Evolutionary conservation across 2,888 invertebrate genomes (phyloP), one percentile per base, ranked within the genome.

Genomic region (Limnephilus rhombicus): DNA sequence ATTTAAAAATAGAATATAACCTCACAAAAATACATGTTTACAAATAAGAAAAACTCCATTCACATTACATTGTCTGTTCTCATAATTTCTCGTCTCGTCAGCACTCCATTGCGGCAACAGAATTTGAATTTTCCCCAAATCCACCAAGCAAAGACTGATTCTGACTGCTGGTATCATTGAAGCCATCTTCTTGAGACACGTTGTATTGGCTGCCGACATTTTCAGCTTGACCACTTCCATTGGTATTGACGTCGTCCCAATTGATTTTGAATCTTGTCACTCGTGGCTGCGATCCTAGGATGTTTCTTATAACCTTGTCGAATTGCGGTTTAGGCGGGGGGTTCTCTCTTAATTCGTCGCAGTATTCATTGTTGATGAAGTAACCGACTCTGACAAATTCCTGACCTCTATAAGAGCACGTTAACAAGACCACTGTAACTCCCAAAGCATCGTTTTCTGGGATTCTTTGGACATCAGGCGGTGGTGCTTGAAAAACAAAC

Each of bases 371-470:
- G 95, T 99, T 99, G 92, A 99, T 99, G 95, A 99, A 99, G 95
- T 99, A 99, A 3, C 99, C 99, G 3, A 99, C 99, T 93, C 99
- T 97, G 3, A 99, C 99, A 95, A 99, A 99, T 95, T 99, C 99
- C 95, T 98, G 99, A 13, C 97, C 97, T 94, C 98, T 96, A 95
- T 99, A 99, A 0, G 98, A 98, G 95, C 99, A 99, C 2, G 99
- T 99, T 89, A 99, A 96, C 29, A 99, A 96, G 0, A 99, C 99
- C 1, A 99, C 99, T 0, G 99, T 99, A 1, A 99, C 99, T 24
- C 99, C 99, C n/a, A 99, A 97, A 80, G 99, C 99, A 96, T 99
- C 99, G 94, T 98, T 98, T 94, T 98, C 98, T 2, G 99, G 99
- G 94, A 99, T 99, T 94, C 99, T 98, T 18, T 97, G 97, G 0